Evolutionary conservation across 2,888 invertebrate species (phyloP).

Genomic region (Himalopsyche kuldschensis): DNA sequence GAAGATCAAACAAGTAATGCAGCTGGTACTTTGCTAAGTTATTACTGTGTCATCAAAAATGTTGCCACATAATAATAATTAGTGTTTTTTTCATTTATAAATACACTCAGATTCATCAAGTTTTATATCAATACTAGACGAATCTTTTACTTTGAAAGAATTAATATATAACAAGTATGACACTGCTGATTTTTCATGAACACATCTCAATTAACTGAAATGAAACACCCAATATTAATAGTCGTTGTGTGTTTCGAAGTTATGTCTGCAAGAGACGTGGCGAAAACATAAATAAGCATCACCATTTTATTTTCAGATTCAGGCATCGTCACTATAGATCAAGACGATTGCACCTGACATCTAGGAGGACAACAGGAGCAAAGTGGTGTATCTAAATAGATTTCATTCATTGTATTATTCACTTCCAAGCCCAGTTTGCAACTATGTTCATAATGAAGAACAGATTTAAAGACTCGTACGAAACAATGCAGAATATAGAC

Average conservation of each 20-base stretch:
- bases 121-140: not conserved
- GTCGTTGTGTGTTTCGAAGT: not conserved
- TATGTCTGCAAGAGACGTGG: not conserved
- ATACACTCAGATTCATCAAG: no score
- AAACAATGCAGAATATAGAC: no score
- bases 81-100: no score
- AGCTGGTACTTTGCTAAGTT: no score
- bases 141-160: not conserved
- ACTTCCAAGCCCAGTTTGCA: not conserved
- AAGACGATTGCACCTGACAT: not conserved
- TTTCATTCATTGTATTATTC: not conserved
- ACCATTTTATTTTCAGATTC: not conserved
- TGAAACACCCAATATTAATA: not conserved
- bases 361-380: not conserved
- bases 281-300: not conserved
- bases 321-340: not conserved
- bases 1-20: no score
- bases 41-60: no score
- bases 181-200: not conserved
- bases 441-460: no score
- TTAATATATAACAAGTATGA: not conserved
- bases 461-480: no score
- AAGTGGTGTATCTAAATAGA: not conserved
- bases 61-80: no score
- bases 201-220: not conserved